Evolutionary conservation across 2,888 invertebrate genomes (phyloP).

Genomic region (Gastracanthus pulcherrimus): DNA sequence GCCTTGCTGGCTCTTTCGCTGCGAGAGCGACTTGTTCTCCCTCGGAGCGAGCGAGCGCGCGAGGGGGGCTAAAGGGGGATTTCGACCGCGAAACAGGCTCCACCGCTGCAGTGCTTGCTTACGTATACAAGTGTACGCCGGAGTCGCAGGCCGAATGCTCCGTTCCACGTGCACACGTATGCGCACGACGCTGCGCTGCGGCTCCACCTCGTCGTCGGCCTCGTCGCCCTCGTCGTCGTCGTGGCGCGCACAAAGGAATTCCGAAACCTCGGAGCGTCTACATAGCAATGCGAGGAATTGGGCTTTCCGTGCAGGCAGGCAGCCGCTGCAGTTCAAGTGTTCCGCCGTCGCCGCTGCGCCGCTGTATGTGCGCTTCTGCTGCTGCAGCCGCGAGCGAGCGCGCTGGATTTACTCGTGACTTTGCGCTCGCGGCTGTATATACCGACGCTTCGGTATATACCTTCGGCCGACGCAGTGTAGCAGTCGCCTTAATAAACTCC

Average conservation of each 20-base stretch:
- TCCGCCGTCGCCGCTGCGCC: background rate
- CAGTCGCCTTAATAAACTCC: constrained; percentile 7
- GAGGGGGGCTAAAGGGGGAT: background rate
- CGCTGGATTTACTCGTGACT: background rate
- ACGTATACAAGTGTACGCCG: no score
- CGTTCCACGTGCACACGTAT: background rate
- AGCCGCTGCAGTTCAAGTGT: constrained; percentile 14
- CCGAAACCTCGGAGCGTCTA: constrained; percentile 34
- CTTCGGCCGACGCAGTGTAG: background rate
- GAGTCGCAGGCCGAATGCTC: no score
- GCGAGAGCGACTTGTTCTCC: background rate
- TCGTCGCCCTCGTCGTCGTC: background rate
- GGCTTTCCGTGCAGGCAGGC: constrained; percentile 3
- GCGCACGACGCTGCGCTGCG: background rate
- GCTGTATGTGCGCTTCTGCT: background rate
- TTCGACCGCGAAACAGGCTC: constrained; percentile 9
- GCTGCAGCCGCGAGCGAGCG: background rate
- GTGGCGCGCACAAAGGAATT: constrained; percentile 39
- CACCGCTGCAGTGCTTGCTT: background rate
- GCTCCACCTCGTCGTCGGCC: background rate
- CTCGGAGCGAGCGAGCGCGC: background rate
- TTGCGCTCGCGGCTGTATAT: background rate
- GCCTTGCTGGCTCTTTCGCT: constrained; percentile 6
- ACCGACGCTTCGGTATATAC: no score
- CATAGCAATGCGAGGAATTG: constrained; percentile 38